Conservation (phyloP, 2,888 invertebrate species). For the Leptinotarsa juncta region DNA sequence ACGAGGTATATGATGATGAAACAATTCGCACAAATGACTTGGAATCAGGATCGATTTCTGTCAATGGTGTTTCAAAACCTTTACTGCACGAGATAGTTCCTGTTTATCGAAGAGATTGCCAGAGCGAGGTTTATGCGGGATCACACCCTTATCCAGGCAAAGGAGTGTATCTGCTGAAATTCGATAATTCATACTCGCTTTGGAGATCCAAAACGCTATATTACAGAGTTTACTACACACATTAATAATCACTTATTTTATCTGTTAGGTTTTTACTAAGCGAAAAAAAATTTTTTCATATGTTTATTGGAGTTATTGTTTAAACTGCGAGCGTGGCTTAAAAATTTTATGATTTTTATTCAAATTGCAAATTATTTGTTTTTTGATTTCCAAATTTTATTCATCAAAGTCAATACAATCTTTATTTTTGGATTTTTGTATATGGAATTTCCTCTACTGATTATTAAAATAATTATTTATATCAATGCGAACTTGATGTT, state of each 20-base stretch:
- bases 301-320: background rate
- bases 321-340: background rate
- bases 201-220: slow-evolving; percentile 99
- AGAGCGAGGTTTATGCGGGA: slow-evolving; percentile 97
- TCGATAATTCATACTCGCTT: slow-evolving; percentile 98
- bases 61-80: slow-evolving; percentile 65
- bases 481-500: too few species aligned
- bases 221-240: slow-evolving; percentile 97
- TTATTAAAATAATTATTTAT: too few species aligned
- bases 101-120: slow-evolving; percentile 95
- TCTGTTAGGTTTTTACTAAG: background rate
- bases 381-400: slow-evolving; percentile 1
- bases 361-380: background rate
- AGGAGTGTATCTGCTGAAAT: slow-evolving; percentile 97
- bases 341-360: slow-evolving; percentile 11
- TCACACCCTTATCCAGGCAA: slow-evolving; percentile 96
- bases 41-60: slow-evolving; percentile 68
- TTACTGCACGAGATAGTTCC: slow-evolving; percentile 89
- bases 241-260: slow-evolving; percentile 59
- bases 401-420: background rate
- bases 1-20: slow-evolving; percentile 70
- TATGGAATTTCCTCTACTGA: too few species aligned
- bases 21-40: slow-evolving; percentile 68
- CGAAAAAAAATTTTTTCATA: background rate
- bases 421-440: too few species aligned